Evolutionary conservation across 2,113 vertebrate species (phyloP).

Genomic region (Onychorhynchus coronatus): DNA sequence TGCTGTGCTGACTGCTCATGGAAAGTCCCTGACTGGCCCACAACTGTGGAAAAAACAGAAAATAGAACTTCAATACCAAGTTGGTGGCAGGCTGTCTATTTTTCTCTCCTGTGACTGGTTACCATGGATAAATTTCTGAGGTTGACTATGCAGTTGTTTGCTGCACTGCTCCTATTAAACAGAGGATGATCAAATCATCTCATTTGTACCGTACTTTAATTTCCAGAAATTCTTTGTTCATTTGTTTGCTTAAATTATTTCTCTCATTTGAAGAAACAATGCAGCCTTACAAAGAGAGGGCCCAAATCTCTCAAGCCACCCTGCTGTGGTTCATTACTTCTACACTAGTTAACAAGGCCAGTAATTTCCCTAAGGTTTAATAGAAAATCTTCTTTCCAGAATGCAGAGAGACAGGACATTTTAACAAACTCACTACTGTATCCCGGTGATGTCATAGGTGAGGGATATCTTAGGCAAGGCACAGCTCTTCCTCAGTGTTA

Average conservation of each 20-base stretch:
- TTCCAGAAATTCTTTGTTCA: slow-evolving; percentile 54
- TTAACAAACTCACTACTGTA: neutral
- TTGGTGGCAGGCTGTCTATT: slow-evolving; percentile 45
- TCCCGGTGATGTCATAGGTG: neutral
- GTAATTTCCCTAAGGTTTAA: slow-evolving; percentile 59
- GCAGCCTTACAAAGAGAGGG: neutral
- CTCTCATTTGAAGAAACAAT: slow-evolving; percentile 62
- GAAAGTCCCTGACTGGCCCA: slow-evolving; percentile 45
- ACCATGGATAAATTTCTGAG: slow-evolving; percentile 62
- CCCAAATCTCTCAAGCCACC: slow-evolving; percentile 33
- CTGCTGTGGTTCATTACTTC: slow-evolving; percentile 47
- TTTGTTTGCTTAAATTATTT: slow-evolving; percentile 66
- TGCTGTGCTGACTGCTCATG: neutral
- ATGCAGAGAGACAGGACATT: neutral
- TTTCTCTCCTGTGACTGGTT: slow-evolving; percentile 48
- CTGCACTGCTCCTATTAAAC: neutral
- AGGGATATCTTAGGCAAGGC: neutral
- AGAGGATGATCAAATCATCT: slow-evolving; percentile 41
- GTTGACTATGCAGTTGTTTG: slow-evolving; percentile 41
- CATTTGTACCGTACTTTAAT: slow-evolving; percentile 9
- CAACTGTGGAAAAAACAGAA: neutral
- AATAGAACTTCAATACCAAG: slow-evolving; percentile 40
- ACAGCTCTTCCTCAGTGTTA: neutral
- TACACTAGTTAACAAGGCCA: slow-evolving; percentile 18
- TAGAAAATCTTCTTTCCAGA: slow-evolving; percentile 18